These are phyloP conservation scores for Polypterus bichir DNA, from an alignment of 2,113 vertebrate species.

Conservation along the genomic window DNA sequence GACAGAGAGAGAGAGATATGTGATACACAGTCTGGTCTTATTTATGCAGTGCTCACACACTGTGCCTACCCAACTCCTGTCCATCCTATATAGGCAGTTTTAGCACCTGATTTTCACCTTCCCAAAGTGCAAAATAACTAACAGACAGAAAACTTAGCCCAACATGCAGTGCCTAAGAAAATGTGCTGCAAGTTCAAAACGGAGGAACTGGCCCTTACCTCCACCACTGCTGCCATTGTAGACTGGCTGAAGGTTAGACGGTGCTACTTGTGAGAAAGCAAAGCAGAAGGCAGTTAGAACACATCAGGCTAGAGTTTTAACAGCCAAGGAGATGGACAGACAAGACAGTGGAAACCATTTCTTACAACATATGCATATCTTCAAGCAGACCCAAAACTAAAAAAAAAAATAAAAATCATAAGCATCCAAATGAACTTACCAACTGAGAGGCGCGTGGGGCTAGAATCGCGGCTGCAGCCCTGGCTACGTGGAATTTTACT, in stretches of 20 bases:
- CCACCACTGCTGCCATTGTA: slow-evolving; percentile 56
- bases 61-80: too few species aligned
- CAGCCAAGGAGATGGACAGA: too few species aligned
- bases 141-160: too few species aligned
- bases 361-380: not conserved
- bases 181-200: too few species aligned
- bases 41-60: too few species aligned
- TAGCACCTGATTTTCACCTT: too few species aligned
- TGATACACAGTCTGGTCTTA: not conserved
- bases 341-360: too few species aligned
- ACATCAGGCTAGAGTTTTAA: not conserved
- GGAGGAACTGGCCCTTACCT: slow-evolving; percentile 39
- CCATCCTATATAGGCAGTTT: too few species aligned
- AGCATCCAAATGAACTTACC: slow-evolving; percentile 51
- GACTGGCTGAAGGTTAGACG: slow-evolving; percentile 55
- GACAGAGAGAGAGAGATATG: slow-evolving; percentile 23
- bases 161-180: too few species aligned
- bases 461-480: slow-evolving; percentile 89
- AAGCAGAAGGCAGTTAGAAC: slow-evolving; percentile 9
- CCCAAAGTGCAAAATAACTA: too few species aligned
- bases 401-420: slow-evolving; percentile 13
- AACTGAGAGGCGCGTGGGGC: slow-evolving; percentile 83
- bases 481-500: slow-evolving; percentile 93
- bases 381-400: not conserved
- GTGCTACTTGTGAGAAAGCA: slow-evolving; percentile 34